Base-by-base conservation (phyloP, 2,797 vertebrate genomes). In the Tokudaia tokunoshimensis region DNA sequence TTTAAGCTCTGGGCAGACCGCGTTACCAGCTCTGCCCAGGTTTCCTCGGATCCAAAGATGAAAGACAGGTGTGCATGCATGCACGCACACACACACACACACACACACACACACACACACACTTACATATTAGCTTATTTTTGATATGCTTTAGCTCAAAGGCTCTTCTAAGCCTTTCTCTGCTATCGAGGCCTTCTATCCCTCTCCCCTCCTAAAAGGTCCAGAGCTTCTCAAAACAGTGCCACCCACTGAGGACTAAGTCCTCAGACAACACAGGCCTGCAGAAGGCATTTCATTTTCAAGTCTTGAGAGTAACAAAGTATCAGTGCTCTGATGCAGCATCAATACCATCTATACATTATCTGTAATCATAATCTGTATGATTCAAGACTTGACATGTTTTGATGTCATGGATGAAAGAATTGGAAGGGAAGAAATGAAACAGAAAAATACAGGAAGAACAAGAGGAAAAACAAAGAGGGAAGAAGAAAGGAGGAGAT, bases 321-420 rank as follows among this genome's bases (percentile, higher is more conserved):
- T 10, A 65, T 84, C 86, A 84, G 26, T 85, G 55, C 55, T 90
- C 34, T 22, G 41, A n/a, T 6, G 70, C 41, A 78, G 22, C 63
- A 9, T 85, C 44, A 80, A 61, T 72, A 9, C 44, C 74, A 52
- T 59, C 29, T 17, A 41, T 7, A 34, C 11, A 47, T 81, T 80
- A 85, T n/a, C 67, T 41, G 19, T 95, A 55, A 80, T 41, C 41
- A 41, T 41, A 41, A 41, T 41, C 41, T 41, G 67, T 72, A 87
- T 76, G 65, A 78, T 84, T 95, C 50, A 83, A 65, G 57, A 80
- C 55, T 91, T 4, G 47, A 29, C 80, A 41, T 50, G 37, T 91
- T 78, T 92, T 52, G 50, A 50, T 76, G 72, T 91, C 34, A 80
- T 11, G 63, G 57, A 67, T 47, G 31, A 79, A 47, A 76, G 9